Base-by-base conservation (phyloP, 1,140 invertebrate species). In the Drosophila ercepeae region DNA sequence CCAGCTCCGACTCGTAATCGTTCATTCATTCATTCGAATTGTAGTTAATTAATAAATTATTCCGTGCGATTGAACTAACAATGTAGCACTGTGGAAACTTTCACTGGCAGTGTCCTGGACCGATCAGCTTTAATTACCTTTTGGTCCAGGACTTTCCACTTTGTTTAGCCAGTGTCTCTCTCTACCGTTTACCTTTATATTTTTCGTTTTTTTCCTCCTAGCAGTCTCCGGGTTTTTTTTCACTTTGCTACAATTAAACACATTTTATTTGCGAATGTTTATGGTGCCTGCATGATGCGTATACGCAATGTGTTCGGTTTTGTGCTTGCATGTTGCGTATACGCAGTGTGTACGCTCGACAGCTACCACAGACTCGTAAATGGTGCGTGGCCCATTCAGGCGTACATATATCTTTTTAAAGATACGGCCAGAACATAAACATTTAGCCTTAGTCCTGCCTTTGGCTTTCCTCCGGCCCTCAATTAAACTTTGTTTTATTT, bases 1-100 rank as follows among this genome's bases (percentile, higher is more conserved):
- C 9, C 25, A 19, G 19, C 49, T 16, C 23, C 5, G 29, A 3
- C 27, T 48, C 32, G 73, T 86, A 86, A 88, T 86, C 82, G 82
- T 76, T 88, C 81, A 82, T 82, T 86, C 82, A 86, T 86, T 86
- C 79, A 84, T 84, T 88, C 69, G 73, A 88, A 86, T 88, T 78
- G 82, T 88, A 86, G 82, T 88, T 86, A 86, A 86, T 86, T 86
- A 86, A 86, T 86, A 86, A 86, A 86, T 86, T 86, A 86, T 88
- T 86, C 82, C 82, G 59, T 82, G 69, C 82, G 74, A 86, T 86
- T 86, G 77, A 88, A 75, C 83, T 70, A 88, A 78, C 82, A 88
- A 82, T 88, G 74, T 59, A 21, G 72, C 36, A 36, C 42, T 65
- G 36, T 75, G 65, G 44, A 72, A 84, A 86, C 79, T 84, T 81